Evolutionary conservation across 1,140 invertebrate species (phyloP).

Genomic region (Macrosteles quadrilineatus): DNA sequence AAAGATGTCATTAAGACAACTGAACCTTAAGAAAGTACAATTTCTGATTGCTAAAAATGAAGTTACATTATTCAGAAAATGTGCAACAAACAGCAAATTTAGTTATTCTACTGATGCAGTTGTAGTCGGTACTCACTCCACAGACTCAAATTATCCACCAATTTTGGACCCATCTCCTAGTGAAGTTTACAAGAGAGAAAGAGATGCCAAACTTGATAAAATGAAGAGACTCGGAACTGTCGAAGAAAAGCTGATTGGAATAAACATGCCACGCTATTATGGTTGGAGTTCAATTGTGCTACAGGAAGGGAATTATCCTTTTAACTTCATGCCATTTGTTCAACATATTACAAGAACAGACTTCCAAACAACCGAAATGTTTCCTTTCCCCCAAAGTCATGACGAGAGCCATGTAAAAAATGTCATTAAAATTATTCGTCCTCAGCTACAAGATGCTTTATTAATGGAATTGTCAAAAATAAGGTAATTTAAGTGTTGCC

Average conservation of each 20-base stretch:
- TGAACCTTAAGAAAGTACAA: no score
- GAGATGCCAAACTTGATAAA: slow-evolving; percentile 32
- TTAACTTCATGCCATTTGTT: slow-evolving; percentile 64
- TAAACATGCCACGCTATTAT: slow-evolving; percentile 79
- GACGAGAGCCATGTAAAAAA: slow-evolving; percentile 48
- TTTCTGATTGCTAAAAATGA: no score
- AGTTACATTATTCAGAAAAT: no score
- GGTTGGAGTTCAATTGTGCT: slow-evolving; percentile 68
- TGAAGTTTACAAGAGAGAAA: slow-evolving; percentile 28
- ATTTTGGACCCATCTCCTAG: slow-evolving; percentile 32
- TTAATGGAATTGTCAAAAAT: slow-evolving; percentile 57
- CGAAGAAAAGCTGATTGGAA: slow-evolving; percentile 78
- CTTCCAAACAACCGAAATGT: slow-evolving; percentile 53
- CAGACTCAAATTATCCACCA: slow-evolving; percentile 34
- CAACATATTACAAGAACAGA: slow-evolving; percentile 75
- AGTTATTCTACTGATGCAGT: no score
- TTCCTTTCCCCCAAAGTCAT: slow-evolving; percentile 49
- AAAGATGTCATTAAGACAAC: no score
- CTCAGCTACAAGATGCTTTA: slow-evolving; percentile 60
- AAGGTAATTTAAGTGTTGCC: slow-evolving; percentile 52
- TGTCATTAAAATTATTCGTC: slow-evolving; percentile 54
- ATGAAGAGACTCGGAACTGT: slow-evolving; percentile 67
- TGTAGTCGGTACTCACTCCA: slow-evolving; percentile 13
- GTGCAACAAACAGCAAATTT: no score
- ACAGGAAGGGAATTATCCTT: slow-evolving; percentile 60